phyloP scores from a whole-genome alignment of 2,113 vertebrate species.

The Eubucco bourcierii region DNA sequence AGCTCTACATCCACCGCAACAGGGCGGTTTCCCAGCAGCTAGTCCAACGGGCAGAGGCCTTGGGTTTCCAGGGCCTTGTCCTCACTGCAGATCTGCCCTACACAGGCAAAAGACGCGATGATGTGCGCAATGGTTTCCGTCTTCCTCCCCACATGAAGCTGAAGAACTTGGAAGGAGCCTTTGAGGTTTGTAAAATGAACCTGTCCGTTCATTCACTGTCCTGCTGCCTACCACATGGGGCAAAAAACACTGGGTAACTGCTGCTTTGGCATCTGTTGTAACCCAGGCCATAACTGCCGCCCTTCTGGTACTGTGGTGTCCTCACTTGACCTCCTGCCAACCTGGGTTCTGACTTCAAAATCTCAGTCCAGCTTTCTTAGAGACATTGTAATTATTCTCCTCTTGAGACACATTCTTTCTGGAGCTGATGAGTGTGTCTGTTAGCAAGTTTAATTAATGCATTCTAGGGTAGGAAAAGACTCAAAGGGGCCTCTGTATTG shows the following conservation, averaged over 20 bases:
- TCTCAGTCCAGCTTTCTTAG: neutral
- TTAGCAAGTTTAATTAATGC: neutral
- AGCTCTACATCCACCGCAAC: conserved; percentile 89
- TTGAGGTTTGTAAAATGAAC: conserved; percentile 80
- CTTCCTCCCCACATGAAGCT: conserved; percentile 83
- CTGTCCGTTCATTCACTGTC: neutral
- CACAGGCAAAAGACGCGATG: conserved; percentile 83
- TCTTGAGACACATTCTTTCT: neutral
- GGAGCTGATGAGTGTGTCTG: neutral
- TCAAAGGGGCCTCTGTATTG: neutral
- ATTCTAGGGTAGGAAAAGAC: neutral
- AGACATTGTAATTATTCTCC: neutral
- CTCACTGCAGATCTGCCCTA: conserved; percentile 88
- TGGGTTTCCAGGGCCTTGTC: conserved; percentile 90
- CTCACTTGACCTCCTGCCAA: neutral
- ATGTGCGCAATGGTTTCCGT: conserved; percentile 86
- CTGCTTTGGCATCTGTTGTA: neutral
- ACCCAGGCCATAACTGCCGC: neutral
- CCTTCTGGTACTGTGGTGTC: neutral
- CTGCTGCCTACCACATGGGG: neutral
- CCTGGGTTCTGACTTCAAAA: neutral
- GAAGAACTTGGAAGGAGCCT: conserved; percentile 83
- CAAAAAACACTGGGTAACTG: neutral
- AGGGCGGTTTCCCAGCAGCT: conserved; percentile 83
- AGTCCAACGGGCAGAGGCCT: conserved; percentile 80